phyloP scores from a whole-genome alignment of 2,888 invertebrate species.

The Galeopsomyia nigrocyanea region DNA sequence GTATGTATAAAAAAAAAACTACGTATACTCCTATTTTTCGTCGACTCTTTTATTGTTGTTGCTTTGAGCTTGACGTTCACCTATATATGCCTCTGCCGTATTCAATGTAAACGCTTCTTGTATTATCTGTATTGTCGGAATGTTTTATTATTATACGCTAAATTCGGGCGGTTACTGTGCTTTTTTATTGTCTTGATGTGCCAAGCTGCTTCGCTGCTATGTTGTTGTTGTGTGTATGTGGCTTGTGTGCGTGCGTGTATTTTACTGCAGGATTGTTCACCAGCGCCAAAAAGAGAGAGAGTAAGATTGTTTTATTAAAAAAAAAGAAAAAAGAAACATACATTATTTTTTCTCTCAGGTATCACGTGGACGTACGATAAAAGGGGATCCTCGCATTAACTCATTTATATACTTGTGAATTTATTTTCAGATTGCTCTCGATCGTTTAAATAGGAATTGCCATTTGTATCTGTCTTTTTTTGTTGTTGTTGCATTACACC shows the following conservation, averaged over 20 bases:
- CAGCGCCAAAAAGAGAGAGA: conserved; percentile 7
- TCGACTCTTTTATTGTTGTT: conserved; percentile 17
- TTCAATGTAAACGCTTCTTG: background rate
- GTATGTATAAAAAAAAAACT: conserved; percentile 62
- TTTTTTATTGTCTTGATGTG: conserved; percentile 34
- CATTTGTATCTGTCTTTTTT: conserved; percentile 36
- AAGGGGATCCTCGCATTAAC: background rate
- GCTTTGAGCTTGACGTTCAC: background rate
- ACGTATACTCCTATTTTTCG: conserved; percentile 41
- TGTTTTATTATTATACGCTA: background rate
- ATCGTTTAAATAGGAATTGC: conserved; percentile 63
- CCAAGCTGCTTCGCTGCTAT: conserved; percentile 51
- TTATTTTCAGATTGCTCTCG: conserved; percentile 56
- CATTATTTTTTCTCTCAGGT: conserved; percentile 38
- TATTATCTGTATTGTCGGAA: background rate
- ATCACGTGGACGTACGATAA: conserved; percentile 19
- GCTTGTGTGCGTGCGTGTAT: background rate
- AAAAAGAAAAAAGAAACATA: conserved; percentile 12
- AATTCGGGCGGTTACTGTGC: background rate
- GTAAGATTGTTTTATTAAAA: background rate
- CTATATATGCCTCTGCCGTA: background rate
- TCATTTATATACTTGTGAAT: conserved; percentile 45
- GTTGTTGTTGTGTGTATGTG: conserved; percentile 20
- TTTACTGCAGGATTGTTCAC: background rate
- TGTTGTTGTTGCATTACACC: background rate